Evolutionary conservation across 2,797 vertebrate genomes (phyloP).

Genomic region (Chaetodon trifasciatus): DNA sequence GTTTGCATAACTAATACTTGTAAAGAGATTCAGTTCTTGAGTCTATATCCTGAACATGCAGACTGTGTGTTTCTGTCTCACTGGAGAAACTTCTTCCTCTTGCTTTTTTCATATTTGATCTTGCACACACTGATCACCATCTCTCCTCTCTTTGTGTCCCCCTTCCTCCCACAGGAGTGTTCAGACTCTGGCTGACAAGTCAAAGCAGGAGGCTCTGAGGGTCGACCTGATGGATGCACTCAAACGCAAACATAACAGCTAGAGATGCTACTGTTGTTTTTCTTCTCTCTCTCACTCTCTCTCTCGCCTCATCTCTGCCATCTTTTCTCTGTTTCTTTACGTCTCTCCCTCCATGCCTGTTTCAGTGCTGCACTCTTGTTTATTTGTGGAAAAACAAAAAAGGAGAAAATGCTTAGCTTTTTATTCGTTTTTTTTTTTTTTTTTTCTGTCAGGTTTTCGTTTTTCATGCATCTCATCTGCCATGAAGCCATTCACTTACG

Average conservation of each 20-base stretch:
- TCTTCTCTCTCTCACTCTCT: slow-evolving; percentile 48
- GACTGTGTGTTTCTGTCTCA: slow-evolving; percentile 15
- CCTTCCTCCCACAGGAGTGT: slow-evolving; percentile 88
- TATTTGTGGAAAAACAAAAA: slow-evolving; percentile 80
- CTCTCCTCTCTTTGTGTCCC: slow-evolving; percentile 35
- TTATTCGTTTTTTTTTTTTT: slow-evolving; percentile 58
- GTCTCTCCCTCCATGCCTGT: slow-evolving; percentile 72
- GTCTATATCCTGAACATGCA: slow-evolving; percentile 25
- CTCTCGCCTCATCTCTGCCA: slow-evolving; percentile 65
- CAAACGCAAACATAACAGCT: slow-evolving; percentile 96
- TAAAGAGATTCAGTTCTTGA: slow-evolving; percentile 1
- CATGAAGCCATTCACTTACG: slow-evolving; percentile 76
- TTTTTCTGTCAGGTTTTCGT: slow-evolving; percentile 36
- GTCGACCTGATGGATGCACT: slow-evolving; percentile 94
- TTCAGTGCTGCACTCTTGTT: slow-evolving; percentile 80
- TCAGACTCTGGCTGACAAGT: slow-evolving; percentile 94
- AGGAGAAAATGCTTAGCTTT: slow-evolving; percentile 83
- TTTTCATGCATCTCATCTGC: slow-evolving; percentile 75
- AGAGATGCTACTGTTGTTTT: slow-evolving; percentile 79
- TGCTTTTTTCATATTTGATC: not conserved
- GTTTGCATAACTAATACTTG: slow-evolving; percentile 28
- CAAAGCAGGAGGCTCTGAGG: slow-evolving; percentile 96
- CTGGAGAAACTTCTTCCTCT: slow-evolving; percentile 9
- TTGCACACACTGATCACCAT: slow-evolving; percentile 26
- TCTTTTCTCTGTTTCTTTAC: slow-evolving; percentile 73